Percentiles rank a stretch among this genome's conserved stretches.
phyloP scores from a whole-genome alignment of 2,113 vertebrate species.

The Eclectus roratus region DNA sequence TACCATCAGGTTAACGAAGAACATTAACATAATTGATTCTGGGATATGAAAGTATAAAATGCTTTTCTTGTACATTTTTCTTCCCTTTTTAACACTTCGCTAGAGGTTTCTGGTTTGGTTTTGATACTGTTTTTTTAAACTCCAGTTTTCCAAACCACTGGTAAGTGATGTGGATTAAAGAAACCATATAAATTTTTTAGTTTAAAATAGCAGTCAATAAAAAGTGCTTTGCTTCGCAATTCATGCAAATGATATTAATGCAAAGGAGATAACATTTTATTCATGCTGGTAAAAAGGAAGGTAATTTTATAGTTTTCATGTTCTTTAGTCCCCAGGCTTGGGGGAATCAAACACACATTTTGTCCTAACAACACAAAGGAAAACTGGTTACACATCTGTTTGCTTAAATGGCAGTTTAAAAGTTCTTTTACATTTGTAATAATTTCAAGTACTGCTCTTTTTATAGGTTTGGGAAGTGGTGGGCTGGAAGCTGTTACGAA shows the following conservation, averaged over 20 bases:
- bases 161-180: background rate
- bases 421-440: background rate
- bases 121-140: background rate
- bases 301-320: background rate
- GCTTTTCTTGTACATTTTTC: background rate
- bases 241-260: background rate
- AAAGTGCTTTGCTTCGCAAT: background rate
- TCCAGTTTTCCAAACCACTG: background rate
- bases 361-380: background rate
- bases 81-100: background rate
- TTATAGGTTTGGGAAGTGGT: constrained; percentile 10
- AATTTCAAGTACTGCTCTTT: constrained; percentile 1
- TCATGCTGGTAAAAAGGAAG: background rate
- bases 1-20: background rate
- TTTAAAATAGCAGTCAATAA: background rate
- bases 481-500: background rate
- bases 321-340: background rate
- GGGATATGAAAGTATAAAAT: background rate
- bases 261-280: background rate
- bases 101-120: background rate
- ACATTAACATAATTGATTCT: background rate
- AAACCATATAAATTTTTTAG: background rate
- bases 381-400: background rate
- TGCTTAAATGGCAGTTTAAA: background rate
- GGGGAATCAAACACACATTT: background rate